phyloP scores from a whole-genome alignment of 1,140 invertebrate species.

The Zaprionus gabonicus region DNA sequence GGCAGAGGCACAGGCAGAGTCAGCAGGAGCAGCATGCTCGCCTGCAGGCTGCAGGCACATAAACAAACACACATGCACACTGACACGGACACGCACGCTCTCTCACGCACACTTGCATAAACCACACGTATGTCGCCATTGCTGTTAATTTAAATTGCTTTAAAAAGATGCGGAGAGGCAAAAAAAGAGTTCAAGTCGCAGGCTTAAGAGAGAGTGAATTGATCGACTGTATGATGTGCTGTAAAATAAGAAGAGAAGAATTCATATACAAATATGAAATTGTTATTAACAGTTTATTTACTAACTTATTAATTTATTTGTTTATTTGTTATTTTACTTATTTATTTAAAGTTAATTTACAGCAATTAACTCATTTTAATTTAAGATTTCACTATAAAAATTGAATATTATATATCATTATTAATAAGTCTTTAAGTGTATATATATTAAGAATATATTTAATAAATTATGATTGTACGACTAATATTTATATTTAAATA shows the following conservation, averaged over 20 bases:
- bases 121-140: slow-evolving; percentile 58
- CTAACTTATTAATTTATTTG: neutral
- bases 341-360: too few species aligned
- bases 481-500: too few species aligned
- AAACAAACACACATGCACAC: slow-evolving; percentile 54
- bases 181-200: slow-evolving; percentile 13
- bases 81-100: slow-evolving; percentile 11
- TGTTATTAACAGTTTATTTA: neutral
- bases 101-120: slow-evolving; percentile 34
- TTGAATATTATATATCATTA: too few species aligned
- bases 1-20: too few species aligned
- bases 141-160: slow-evolving; percentile 83
- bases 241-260: too few species aligned
- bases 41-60: slow-evolving; percentile 41
- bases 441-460: too few species aligned
- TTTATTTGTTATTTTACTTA: too few species aligned
- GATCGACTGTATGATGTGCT: slow-evolving; percentile 4
- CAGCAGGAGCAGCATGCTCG: slow-evolving; percentile 9
- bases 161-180: slow-evolving; percentile 55
- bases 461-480: too few species aligned
- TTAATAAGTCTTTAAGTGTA: too few species aligned
- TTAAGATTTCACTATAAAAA: too few species aligned
- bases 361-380: too few species aligned
- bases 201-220: neutral
- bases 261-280: too few species aligned